These are phyloP conservation scores for Geophilus truncorum DNA, from an alignment of 2,888 invertebrate species.

Conservation along the genomic window DNA sequence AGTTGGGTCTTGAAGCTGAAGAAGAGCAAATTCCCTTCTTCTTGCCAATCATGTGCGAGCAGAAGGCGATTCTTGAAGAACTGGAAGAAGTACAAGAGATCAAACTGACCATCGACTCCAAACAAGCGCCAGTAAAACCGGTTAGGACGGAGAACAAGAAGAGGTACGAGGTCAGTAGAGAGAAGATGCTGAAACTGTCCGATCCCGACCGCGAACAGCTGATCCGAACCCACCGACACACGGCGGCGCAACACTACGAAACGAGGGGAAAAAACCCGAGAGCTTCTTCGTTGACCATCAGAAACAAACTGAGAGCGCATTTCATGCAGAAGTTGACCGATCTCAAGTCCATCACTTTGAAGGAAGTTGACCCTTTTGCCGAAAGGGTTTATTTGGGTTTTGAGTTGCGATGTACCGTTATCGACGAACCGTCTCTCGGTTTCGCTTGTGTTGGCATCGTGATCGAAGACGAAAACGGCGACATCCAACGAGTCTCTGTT, in stretches of 20 bases:
- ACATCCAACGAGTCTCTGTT: neutral
- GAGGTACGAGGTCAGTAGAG: neutral
- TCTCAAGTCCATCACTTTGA: neutral
- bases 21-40: neutral
- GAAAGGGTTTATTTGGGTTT: neutral
- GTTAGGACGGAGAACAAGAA: neutral
- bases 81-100: neutral
- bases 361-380: neutral
- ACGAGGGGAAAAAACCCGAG: too few species aligned
- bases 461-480: neutral
- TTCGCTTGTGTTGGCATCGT: neutral
- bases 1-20: neutral
- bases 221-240: neutral
- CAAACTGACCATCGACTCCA: neutral
- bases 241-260: neutral
- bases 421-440: neutral
- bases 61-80: neutral
- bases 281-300: too few species aligned
- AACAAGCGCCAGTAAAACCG: neutral
- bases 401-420: neutral
- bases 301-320: neutral
- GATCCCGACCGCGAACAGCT: neutral
- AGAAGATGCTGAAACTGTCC: neutral
- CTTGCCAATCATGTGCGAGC: neutral
- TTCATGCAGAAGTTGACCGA: neutral